Evolutionary conservation across 1,140 invertebrate species (phyloP), one percentile per base, ranked within the genome.

Genomic region (Drosophila dunni): DNA sequence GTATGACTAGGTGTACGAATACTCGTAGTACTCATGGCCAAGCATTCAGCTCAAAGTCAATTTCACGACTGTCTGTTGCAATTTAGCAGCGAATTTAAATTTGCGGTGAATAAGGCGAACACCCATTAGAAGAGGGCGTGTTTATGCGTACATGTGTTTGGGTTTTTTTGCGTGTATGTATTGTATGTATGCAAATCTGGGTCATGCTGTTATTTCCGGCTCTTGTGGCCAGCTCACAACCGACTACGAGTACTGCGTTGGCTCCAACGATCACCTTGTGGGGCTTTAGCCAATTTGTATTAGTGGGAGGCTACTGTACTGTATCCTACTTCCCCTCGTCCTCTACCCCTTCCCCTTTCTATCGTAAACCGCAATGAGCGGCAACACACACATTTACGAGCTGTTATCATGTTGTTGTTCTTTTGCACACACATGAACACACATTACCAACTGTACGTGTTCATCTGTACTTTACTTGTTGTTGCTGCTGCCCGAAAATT

Each of bases 141-240:
- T 62, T 83, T 73, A 75, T 51, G 68, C 75, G 66, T 73, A 69
- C 77, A 69, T 44, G 13, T 36, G 48, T 17, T 53, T 38, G 29
- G n/a, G n/a, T 3, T 24, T n/a, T 36, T 40, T 45, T 60, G 15
- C 65, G 13, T 50, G n/a, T 34, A 53, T n/a, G 29, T 34, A 11
- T 11, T 64, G 50, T 50, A 42, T 51, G 46, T 63, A 44, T 78
- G 84, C 53, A 72, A 83, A 86, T 83, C 77, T 88, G 46, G 84
- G 84, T 86, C 84, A 86, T 77, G 62, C 77, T 83, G 68, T 78
- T 86, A 89, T 86, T 88, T 86, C 83, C 83, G 79, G 84, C 69
- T 80, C 73, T 83, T 86, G 76, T 86, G 79, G 72, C 68, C 62
- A 71, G 48, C 60, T 53, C 40, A 60, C 42, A 75, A 72, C 61